A percentile compares a stretch with the other conserved stretches of the same genome.
Conservation (phyloP, 30 jellyfish, hydroid and myxozoan species). For the Aurelia coerulea region DNA sequence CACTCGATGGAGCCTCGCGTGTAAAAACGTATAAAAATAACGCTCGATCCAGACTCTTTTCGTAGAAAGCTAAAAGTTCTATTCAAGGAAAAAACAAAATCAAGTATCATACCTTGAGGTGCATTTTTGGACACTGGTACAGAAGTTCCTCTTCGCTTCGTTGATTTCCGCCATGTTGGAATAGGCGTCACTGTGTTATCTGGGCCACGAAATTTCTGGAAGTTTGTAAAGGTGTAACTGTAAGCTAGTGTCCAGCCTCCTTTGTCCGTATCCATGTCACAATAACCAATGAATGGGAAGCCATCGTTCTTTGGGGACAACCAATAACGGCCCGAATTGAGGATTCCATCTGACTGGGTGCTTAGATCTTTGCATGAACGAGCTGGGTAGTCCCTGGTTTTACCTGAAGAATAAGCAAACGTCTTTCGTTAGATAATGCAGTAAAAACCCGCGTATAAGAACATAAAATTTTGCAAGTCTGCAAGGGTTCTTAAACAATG, state of each 20-base stretch:
- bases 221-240: slow-evolving; percentile 75
- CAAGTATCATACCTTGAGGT: slow-evolving; percentile 68
- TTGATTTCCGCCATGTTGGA: slow-evolving; percentile 82
- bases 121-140: slow-evolving; percentile 53
- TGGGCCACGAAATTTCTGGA: slow-evolving; percentile 68
- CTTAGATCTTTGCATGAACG: slow-evolving; percentile 79
- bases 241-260: slow-evolving; percentile 97
- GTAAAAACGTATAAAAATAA: no score
- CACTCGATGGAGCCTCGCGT: no score
- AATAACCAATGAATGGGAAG: slow-evolving; percentile 85
- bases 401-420: slow-evolving; percentile 41
- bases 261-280: slow-evolving; percentile 85
- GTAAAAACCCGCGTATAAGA: no score
- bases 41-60: no score
- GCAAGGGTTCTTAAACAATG: no score
- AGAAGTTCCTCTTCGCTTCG: slow-evolving; percentile 1
- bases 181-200: slow-evolving; percentile 73
- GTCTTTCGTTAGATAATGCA: background rate
- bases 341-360: slow-evolving; percentile 57
- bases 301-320: slow-evolving; percentile 76
- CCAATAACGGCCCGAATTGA: slow-evolving; percentile 92
- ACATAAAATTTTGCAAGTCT: no score
- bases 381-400: slow-evolving; percentile 80
- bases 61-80: no score
- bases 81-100: no score